phyloP scores from a whole-genome alignment of 2,888 invertebrate genomes.

The Arctia plantaginis region DNA sequence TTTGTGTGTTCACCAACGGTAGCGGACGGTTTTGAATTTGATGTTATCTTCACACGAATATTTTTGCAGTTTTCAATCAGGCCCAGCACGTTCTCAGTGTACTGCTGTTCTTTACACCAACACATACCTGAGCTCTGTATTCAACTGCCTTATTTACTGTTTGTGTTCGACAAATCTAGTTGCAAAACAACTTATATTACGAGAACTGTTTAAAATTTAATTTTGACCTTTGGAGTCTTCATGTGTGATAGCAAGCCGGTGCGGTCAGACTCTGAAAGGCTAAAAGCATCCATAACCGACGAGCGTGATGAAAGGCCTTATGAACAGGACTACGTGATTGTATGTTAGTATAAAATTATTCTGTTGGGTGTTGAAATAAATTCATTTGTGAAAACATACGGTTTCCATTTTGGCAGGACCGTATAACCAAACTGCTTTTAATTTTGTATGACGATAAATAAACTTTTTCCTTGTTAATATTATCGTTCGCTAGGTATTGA shows the following conservation, averaged over 20 bases:
- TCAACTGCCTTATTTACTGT: not conserved
- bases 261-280: not conserved
- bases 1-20: slow-evolving; percentile 12
- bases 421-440: not conserved
- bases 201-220: not conserved
- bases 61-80: not conserved
- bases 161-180: not conserved
- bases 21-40: slow-evolving; percentile 2
- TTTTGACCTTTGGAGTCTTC: too few species aligned
- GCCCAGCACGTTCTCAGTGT: not conserved
- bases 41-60: slow-evolving; percentile 21
- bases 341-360: not conserved
- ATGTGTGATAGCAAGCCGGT: not conserved
- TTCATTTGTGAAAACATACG: not conserved
- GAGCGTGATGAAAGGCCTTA: too few species aligned
- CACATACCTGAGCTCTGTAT: not conserved
- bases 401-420: not conserved
- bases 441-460: slow-evolving; percentile 18
- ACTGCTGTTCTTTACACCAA: not conserved
- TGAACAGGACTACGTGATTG: too few species aligned
- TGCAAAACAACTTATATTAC: not conserved
- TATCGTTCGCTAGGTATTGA: slow-evolving; percentile 5
- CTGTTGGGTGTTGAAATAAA: not conserved
- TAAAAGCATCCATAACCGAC: too few species aligned
- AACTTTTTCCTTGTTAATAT: not conserved